Base-by-base conservation (phyloP, 2,888 invertebrate genomes). In the Stictocephala bisonia region DNA sequence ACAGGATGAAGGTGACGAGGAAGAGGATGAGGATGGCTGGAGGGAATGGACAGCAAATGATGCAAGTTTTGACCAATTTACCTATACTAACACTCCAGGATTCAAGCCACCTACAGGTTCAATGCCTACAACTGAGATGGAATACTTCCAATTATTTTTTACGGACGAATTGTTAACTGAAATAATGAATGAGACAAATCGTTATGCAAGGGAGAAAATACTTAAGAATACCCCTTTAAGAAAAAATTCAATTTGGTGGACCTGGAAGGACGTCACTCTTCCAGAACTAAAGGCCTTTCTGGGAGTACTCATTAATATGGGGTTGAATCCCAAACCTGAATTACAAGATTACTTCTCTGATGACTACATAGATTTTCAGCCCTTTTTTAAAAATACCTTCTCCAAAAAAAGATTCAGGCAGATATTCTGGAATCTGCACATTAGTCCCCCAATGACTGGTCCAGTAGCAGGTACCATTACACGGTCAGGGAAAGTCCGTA, bases 351-450 rank as follows among this genome's bases (percentile, higher is more conserved):
- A 20, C 27, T 69, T 69, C 53, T 69, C 69, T 35, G 4, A 2
- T 11, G n/a, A 69, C 3, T 53, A 27, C 26, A 1, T 69, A 15
- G 29, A 69, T 20, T 20, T 15, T 13, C 53, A 53, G 3, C 51
- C 53, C 2, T 69, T 69, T 69, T 69, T 53, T 40, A 69, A 51
- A 53, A 24, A 53, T 22, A 20, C 35, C 11, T 69, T 69, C 3
- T 7, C 35, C 1, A 69, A 22, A n/a, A 35, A 69, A 13, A 13
- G 53, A 35, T 69, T 69, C 15, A 1, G 3, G 0, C 69, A 69
- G 20, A 53, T 69, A 9, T 69, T 35, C 29, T 69, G 69, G 69
- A 31, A 1, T 31, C 18, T 53, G 2, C 69, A 69, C 29, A 2
- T 53, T 2, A 22, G 22, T 26, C 31, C 29, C 6, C 35, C 69